These are phyloP conservation scores for Perca fluviatilis DNA, from an alignment of 2,113 vertebrate species.

Conservation along the genomic window DNA sequence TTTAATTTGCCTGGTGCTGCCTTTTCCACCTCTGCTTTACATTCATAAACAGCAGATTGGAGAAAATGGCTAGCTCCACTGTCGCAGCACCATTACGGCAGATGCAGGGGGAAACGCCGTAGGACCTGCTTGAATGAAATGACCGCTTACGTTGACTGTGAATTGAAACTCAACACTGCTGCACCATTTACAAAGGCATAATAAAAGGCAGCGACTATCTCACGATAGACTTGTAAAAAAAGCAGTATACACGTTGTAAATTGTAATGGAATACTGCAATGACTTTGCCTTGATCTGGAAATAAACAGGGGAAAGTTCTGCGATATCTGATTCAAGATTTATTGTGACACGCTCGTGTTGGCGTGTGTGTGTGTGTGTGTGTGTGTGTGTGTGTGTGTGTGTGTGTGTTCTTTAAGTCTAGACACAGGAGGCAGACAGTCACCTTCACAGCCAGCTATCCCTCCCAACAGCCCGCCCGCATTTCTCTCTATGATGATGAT, in stretches of 20 bases:
- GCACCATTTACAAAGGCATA: slow-evolving; percentile 72
- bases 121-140: slow-evolving; percentile 49
- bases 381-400: slow-evolving; percentile 25
- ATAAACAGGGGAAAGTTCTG: slow-evolving; percentile 59
- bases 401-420: slow-evolving; percentile 56
- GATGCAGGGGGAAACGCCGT: slow-evolving; percentile 31
- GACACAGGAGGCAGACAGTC: slow-evolving; percentile 75
- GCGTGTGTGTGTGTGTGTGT: slow-evolving; percentile 16
- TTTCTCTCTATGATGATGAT: slow-evolving; percentile 39
- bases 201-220: slow-evolving; percentile 64
- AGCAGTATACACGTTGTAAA: slow-evolving; percentile 67
- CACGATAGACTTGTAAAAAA: slow-evolving; percentile 69
- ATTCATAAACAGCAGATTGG: slow-evolving; percentile 54
- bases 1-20: slow-evolving; percentile 61
- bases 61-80: slow-evolving; percentile 51
- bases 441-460: slow-evolving; percentile 78
- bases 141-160: slow-evolving; percentile 67
- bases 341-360: slow-evolving; percentile 38
- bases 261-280: slow-evolving; percentile 74
- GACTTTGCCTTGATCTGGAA: slow-evolving; percentile 75
- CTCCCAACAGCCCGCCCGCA: slow-evolving; percentile 32
- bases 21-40: slow-evolving; percentile 53
- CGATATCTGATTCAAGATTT: slow-evolving; percentile 62
- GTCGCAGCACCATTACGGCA: slow-evolving; percentile 53
- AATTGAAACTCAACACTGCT: slow-evolving; percentile 78